Evolutionary conservation across 2,797 vertebrate genomes (phyloP).

Genomic region (Neosalanx taihuensis): DNA sequence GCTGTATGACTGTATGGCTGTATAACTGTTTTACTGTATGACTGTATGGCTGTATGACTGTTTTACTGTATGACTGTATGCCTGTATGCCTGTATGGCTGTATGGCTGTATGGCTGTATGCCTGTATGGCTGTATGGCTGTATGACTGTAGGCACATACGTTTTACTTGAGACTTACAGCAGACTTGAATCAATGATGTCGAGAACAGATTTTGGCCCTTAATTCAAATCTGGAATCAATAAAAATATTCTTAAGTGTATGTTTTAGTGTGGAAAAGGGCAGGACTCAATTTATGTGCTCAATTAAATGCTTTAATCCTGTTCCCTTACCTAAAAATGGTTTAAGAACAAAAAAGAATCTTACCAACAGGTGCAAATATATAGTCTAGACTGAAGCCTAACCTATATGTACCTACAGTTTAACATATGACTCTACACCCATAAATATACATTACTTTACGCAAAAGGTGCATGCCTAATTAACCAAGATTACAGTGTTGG

Average conservation of each 20-base stretch:
- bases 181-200: constrained; percentile 9
- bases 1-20: too few species aligned
- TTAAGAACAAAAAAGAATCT: constrained; percentile 2
- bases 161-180: constrained; percentile 14
- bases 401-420: not conserved
- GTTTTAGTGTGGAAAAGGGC: constrained; percentile 26
- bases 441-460: not conserved
- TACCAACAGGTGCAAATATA: constrained; percentile 28
- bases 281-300: constrained; percentile 18
- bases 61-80: too few species aligned
- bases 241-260: constrained; percentile 23
- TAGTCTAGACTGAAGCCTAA: constrained; percentile 13
- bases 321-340: not conserved
- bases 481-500: not conserved
- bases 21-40: too few species aligned
- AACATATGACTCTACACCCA: not conserved
- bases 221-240: constrained; percentile 23
- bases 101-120: too few species aligned
- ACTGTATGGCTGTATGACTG: too few species aligned
- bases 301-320: constrained; percentile 25
- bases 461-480: not conserved
- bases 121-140: too few species aligned
- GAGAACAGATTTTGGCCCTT: constrained; percentile 12
- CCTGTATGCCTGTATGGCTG: too few species aligned
- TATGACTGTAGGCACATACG: constrained; percentile 1